A percentile compares a stretch with the other conserved stretches of the same genome.
Conservation (phyloP, 1,140 invertebrate species). For the Drosophila lowei region DNA sequence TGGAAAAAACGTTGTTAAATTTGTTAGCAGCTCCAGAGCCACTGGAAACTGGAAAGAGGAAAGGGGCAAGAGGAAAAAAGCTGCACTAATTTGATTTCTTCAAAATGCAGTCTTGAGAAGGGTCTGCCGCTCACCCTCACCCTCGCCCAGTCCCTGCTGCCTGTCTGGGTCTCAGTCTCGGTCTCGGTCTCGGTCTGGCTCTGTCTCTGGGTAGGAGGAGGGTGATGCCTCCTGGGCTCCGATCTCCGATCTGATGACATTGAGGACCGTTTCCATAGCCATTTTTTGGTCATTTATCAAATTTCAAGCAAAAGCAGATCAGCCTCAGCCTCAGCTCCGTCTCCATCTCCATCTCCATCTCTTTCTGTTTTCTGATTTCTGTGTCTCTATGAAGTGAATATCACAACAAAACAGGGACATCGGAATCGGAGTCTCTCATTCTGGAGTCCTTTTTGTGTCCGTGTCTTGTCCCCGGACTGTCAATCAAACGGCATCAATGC, state of each 20-base stretch:
- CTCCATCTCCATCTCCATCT: slow-evolving; percentile 10
- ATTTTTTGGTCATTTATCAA: slow-evolving; percentile 78
- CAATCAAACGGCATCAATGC: slow-evolving; percentile 67
- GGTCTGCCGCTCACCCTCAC: slow-evolving; percentile 11
- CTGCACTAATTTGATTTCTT: slow-evolving; percentile 72
- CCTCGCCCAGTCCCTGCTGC: neutral
- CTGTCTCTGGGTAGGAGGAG: too few relatives aligned
- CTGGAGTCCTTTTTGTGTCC: slow-evolving; percentile 48
- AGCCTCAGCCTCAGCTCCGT: slow-evolving; percentile 23
- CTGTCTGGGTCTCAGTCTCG: slow-evolving; percentile 12
- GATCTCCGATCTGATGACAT: slow-evolving; percentile 11
- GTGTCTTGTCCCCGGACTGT: slow-evolving; percentile 50
- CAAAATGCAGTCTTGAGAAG: slow-evolving; percentile 42
- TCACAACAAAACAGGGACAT: slow-evolving; percentile 75
- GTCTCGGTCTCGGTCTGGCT: neutral
- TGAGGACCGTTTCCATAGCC: slow-evolving; percentile 24
- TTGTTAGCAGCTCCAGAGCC: slow-evolving; percentile 59
- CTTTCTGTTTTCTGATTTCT: slow-evolving; percentile 1
- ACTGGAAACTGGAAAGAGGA: slow-evolving; percentile 30
- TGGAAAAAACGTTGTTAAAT: slow-evolving; percentile 54
- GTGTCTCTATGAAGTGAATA: slow-evolving; percentile 66
- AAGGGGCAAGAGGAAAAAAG: slow-evolving; percentile 51
- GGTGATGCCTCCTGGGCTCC: too few relatives aligned
- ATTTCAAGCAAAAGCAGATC: slow-evolving; percentile 76
- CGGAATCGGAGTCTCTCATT: slow-evolving; percentile 39